These are phyloP conservation scores for Trypoxylus dichotomus DNA, from an alignment of 1,140 invertebrate species.

Conservation along the genomic window DNA sequence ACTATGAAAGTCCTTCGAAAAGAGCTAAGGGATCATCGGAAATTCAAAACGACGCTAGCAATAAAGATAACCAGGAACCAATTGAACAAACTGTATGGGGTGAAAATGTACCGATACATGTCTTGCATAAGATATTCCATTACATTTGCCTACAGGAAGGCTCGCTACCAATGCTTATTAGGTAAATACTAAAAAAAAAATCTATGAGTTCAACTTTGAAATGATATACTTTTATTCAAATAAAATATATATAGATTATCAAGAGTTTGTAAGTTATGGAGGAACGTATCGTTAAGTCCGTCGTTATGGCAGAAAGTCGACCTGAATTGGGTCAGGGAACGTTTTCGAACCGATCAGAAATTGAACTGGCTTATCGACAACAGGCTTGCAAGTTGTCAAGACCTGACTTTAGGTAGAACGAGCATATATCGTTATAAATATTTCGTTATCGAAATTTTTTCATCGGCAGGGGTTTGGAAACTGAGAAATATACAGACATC, in stretches of 20 bases:
- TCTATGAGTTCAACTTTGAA: neutral
- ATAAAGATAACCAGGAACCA: conserved; percentile 52
- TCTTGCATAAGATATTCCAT: conserved; percentile 72
- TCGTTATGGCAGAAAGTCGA: conserved; percentile 75
- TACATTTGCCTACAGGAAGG: conserved; percentile 67
- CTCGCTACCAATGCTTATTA: conserved; percentile 70
- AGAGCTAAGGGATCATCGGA: conserved; percentile 48
- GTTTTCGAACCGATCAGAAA: conserved; percentile 71
- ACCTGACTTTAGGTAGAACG: conserved; percentile 63
- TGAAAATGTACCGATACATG: conserved; percentile 61
- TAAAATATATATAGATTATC: conserved; percentile 4
- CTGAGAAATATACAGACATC: conserved; percentile 55
- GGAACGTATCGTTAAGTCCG: neutral
- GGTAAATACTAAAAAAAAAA: conserved; percentile 65
- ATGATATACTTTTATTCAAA: neutral
- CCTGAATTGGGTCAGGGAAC: conserved; percentile 72
- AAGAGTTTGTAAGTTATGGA: conserved; percentile 26
- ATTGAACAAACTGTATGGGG: conserved; percentile 63
- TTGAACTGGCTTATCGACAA: conserved; percentile 68
- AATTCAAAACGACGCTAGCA: conserved; percentile 37
- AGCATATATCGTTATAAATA: neutral
- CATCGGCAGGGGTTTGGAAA: conserved; percentile 48
- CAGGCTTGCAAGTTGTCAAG: conserved; percentile 67
- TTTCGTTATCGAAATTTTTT: conserved; percentile 6
- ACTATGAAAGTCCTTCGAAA: conserved; percentile 54